A percentile compares a stretch with the other conserved stretches of the same genome.
Conservation (phyloP, 2,797 vertebrate genomes). For the Psittacula echo region DNA sequence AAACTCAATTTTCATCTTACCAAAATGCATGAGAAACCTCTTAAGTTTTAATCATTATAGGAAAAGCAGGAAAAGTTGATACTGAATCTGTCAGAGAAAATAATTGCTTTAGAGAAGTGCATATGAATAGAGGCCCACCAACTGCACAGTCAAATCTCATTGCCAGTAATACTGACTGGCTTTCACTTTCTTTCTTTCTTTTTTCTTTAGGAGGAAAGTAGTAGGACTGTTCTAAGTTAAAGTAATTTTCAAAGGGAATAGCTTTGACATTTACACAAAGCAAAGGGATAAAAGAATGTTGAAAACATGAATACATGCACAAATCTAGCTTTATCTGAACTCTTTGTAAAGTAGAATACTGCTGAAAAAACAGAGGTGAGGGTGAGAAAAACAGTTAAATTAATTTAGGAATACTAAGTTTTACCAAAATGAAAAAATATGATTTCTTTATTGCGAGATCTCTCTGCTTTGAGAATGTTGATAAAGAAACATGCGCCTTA, state of each 20-base stretch:
- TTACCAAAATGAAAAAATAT: not conserved
- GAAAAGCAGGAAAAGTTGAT: not conserved
- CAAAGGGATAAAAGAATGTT: slow-evolving; percentile 18
- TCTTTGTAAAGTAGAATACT: not conserved
- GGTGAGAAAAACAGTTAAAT: not conserved
- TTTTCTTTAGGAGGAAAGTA: not conserved
- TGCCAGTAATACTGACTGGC: not conserved
- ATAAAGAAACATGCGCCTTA: not conserved
- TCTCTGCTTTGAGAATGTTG: not conserved
- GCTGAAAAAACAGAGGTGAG: not conserved
- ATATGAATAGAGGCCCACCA: not conserved
- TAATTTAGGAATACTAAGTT: not conserved
- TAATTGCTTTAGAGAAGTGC: not conserved
- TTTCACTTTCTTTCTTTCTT: not conserved
- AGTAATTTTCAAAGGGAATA: slow-evolving; percentile 27
- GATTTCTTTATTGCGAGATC: not conserved
- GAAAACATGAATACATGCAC: slow-evolving; percentile 4
- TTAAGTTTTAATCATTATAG: not conserved
- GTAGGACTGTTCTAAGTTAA: not conserved
- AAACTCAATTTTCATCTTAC: slow-evolving; percentile 10
- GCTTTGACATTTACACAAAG: slow-evolving; percentile 48
- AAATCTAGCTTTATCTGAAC: not conserved
- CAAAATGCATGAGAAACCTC: not conserved
- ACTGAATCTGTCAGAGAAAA: not conserved
- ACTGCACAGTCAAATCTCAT: slow-evolving; percentile 3